Percentiles rank a stretch among this genome's conserved stretches.
phyloP scores from a whole-genome alignment of 2,888 invertebrate species.

The Mesoligia furuncula region DNA sequence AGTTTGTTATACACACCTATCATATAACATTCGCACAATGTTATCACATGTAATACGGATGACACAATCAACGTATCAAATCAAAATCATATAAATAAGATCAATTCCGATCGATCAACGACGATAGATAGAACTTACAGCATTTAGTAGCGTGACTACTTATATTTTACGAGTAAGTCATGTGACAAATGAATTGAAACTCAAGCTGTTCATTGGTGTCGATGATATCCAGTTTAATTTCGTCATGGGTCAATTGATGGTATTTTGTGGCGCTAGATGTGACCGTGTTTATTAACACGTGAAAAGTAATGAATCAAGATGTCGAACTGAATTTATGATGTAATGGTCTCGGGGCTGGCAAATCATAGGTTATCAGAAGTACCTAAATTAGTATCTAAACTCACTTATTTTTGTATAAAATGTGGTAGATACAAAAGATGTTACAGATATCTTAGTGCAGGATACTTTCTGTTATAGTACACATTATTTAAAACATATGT shows the following conservation, averaged over 20 bases:
- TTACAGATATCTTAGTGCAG: not conserved
- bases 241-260: conserved; percentile 35
- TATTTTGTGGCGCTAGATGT: not conserved
- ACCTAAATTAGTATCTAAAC: no score
- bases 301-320: not conserved
- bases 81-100: conserved; percentile 44
- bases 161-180: conserved; percentile 36
- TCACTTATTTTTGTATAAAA: not conserved
- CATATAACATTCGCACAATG: conserved; percentile 15
- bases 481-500: no score
- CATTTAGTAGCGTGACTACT: conserved; percentile 17
- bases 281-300: not conserved
- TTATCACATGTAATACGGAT: conserved; percentile 26
- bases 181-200: conserved; percentile 33
- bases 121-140: conserved; percentile 1
- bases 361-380: not conserved
- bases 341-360: not conserved
- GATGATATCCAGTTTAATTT: conserved; percentile 28
- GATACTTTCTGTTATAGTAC: not conserved
- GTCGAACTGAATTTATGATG: not conserved
- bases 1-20: not conserved
- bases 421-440: not conserved
- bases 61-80: conserved; percentile 33
- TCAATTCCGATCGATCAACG: conserved; percentile 55
- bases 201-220: conserved; percentile 20